Evolutionary conservation across 2,113 vertebrate genomes (phyloP).

Genomic region (Paratilapia polleni): DNA sequence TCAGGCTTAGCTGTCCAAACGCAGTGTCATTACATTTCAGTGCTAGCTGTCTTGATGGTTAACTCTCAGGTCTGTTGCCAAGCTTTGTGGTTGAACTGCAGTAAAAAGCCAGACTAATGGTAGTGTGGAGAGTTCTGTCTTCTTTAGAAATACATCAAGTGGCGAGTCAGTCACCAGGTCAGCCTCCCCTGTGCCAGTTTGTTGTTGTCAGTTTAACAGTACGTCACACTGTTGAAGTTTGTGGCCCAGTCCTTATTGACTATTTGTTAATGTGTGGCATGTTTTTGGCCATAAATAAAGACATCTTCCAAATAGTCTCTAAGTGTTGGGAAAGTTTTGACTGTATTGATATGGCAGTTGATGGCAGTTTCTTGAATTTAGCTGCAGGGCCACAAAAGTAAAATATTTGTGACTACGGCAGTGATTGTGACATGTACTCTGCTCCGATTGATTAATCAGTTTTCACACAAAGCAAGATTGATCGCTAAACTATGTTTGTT

Average conservation of each 20-base stretch:
- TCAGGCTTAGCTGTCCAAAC: conserved; percentile 59
- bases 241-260: conserved; percentile 7
- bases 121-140: neutral
- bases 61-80: conserved; percentile 36
- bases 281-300: conserved; percentile 25
- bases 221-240: conserved; percentile 17
- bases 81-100: conserved; percentile 15
- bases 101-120: conserved; percentile 3
- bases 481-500: neutral
- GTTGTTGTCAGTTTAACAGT: conserved; percentile 14
- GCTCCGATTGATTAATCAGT: neutral
- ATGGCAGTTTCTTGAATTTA: neutral
- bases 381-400: neutral
- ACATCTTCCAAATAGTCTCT: conserved; percentile 10
- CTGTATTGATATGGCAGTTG: neutral
- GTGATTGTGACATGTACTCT: neutral
- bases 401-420: neutral
- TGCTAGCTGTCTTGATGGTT: conserved; percentile 30
- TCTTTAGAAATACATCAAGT: conserved; percentile 14
- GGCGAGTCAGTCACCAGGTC: conserved; percentile 41
- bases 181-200: neutral
- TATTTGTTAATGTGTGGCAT: conserved; percentile 19
- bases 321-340: neutral
- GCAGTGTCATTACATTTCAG: conserved; percentile 42
- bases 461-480: neutral